Evolutionary conservation across 2,797 vertebrate genomes (phyloP).

Genomic region (Falco biarmicus): DNA sequence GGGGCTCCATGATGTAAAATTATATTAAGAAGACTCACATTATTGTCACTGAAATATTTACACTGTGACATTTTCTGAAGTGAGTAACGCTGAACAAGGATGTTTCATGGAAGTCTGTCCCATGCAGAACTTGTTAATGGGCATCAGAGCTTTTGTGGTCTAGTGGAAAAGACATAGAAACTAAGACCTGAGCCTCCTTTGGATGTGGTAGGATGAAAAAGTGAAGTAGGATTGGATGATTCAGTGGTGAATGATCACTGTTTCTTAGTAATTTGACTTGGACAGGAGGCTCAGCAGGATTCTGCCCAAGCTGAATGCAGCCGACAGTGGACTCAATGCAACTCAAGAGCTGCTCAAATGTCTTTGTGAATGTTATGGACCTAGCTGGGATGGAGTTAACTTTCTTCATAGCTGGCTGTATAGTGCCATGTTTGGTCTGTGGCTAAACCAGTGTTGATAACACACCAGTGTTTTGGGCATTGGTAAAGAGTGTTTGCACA

Average conservation of each 20-base stretch:
- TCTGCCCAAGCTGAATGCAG: not conserved
- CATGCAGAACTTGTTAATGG: not conserved
- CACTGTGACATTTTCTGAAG: not conserved
- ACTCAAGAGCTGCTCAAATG: not conserved
- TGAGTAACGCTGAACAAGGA: not conserved
- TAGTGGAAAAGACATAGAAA: not conserved
- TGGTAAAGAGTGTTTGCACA: not conserved
- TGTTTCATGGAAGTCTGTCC: not conserved
- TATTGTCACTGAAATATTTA: not conserved
- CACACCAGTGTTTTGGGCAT: not conserved
- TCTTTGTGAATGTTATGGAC: not conserved
- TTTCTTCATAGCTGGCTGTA: not conserved
- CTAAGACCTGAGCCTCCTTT: not conserved
- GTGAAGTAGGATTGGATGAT: slow-evolving; percentile 9
- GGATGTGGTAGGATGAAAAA: not conserved
- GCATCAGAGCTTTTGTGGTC: not conserved
- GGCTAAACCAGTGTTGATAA: not conserved
- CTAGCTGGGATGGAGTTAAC: not conserved
- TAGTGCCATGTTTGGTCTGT: not conserved
- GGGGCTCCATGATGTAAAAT: not conserved
- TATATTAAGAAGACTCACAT: not conserved
- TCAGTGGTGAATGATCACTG: not conserved
- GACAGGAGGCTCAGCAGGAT: not conserved
- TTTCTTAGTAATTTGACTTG: slow-evolving; percentile 15
- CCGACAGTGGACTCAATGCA: not conserved